Base-by-base conservation (phyloP, 2,113 vertebrate genomes). In the Geococcyx californianus region DNA sequence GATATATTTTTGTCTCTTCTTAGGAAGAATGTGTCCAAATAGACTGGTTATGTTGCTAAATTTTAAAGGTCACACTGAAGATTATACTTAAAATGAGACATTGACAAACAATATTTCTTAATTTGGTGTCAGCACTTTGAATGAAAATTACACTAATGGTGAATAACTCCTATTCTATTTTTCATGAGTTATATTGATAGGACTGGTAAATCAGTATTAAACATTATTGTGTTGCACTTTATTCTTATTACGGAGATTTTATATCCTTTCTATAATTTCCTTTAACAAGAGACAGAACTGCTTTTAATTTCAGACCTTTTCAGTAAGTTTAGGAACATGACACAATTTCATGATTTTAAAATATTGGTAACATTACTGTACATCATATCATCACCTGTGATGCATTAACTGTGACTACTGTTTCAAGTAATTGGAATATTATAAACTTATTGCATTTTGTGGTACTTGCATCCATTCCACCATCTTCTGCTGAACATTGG, bases 171-270 rank as follows among this genome's bases (percentile, higher is more conserved):
- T 45, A 56, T 29, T 42, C 16, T 52, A 1, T 60, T 80, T 6
- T 40, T 90, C 8, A 20, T 76, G 19, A 66, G 1, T 42, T 14
- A 29, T 0, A 0, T 2, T 70, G 40, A 38, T 26, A 52, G 63
- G 52, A 6, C 6, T 76, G 9, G 3, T 67, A 82, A 67, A 87
- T 70, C 14, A 60, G 6, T 51, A 66, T 16, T 17, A 87, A 78
- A 47, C 5, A 28, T 67, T 62, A 25, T 56, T 40, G 2, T 42
- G 14, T 60, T 47, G 4, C 13, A 56, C 62, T 67, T 60, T 87
- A 6, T 13, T 75, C 15, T 75, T 60, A 59, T 44, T 33, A 34
- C 6, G 3, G 3, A 3, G 8, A 8, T 64, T 56, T 58, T 44
- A 2, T 49, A 31, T 21, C 10, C 4, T 10, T 40, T 33, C n/a